Percentiles rank a stretch among this genome's conserved stretches.
Conservation (phyloP, 2,113 vertebrate genomes). For the Nesogale talazaci region DNA sequence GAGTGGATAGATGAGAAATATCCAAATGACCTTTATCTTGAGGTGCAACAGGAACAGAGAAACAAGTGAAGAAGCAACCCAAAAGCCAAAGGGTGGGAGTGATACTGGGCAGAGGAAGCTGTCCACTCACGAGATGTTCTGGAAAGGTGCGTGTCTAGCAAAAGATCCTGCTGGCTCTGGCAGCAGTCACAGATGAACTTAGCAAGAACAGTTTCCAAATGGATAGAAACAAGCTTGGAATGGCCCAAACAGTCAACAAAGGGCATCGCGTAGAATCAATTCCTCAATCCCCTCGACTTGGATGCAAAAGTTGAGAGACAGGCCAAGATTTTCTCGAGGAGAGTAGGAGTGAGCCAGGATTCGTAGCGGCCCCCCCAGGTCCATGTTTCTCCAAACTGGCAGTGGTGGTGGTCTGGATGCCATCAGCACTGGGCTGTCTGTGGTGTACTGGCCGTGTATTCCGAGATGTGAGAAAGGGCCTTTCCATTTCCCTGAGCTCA, state of each 20-base stretch:
- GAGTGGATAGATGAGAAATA: not conserved
- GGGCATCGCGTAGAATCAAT: not conserved
- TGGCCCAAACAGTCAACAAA: not conserved
- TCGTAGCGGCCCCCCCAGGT: not conserved
- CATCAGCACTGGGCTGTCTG: not conserved
- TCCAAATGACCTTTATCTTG: not conserved
- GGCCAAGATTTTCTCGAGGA: not conserved
- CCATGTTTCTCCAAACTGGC: not conserved
- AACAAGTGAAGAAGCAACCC: not conserved
- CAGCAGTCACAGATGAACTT: not conserved
- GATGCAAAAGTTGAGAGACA: not conserved
- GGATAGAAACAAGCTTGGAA: not conserved
- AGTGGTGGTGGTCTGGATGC: not conserved
- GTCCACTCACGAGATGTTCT: accelerated
- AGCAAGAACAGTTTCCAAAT: not conserved
- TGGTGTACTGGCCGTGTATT: accelerated
- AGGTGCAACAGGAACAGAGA: not conserved
- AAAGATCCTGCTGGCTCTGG: not conserved
- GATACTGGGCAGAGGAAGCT: not conserved
- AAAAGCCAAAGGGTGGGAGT: not conserved
- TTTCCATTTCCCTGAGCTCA: not conserved
- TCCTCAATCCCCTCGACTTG: accelerated
- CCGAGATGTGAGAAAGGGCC: not conserved
- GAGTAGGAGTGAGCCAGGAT: not conserved
- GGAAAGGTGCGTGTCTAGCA: not conserved